A percentile compares a stretch with the other conserved stretches of the same genome.
phyloP scores from a whole-genome alignment of 2,113 vertebrate species.

The Gobius niger region DNA sequence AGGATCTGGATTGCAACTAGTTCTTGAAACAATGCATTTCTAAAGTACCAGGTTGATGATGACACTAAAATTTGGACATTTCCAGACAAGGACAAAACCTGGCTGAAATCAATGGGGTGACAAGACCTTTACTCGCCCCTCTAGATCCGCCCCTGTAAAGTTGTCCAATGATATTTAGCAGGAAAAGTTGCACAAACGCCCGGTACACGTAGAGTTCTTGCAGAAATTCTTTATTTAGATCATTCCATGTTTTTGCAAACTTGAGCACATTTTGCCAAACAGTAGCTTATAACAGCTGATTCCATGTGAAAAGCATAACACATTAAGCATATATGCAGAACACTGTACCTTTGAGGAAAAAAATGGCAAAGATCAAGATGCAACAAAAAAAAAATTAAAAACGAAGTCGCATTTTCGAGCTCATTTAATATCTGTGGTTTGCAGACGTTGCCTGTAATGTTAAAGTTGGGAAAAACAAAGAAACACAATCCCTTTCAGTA shows the following conservation, averaged over 20 bases:
- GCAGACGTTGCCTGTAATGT: constrained; percentile 39
- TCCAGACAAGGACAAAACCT: no score
- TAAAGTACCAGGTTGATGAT: no score
- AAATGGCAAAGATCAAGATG: constrained; percentile 47
- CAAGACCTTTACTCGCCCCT: no score
- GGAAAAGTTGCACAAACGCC: not conserved
- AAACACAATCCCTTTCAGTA: constrained; percentile 63
- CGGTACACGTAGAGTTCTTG: not conserved
- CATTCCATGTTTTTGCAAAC: constrained; percentile 56
- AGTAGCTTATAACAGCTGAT: constrained; percentile 61
- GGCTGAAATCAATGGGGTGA: no score
- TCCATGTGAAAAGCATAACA: constrained; percentile 66
- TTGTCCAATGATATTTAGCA: no score
- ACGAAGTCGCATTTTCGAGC: constrained; percentile 30
- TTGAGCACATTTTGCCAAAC: constrained; percentile 54
- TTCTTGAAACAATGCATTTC: no score
- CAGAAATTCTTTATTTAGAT: constrained; percentile 60
- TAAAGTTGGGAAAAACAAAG: constrained; percentile 19
- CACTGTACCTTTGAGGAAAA: constrained; percentile 74
- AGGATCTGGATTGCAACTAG: no score
- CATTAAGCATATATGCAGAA: constrained; percentile 62
- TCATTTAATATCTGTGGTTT: constrained; percentile 41
- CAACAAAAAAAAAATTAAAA: constrained; percentile 9
- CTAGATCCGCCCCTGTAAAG: no score
- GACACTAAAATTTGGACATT: no score